Evolutionary conservation across 2,888 invertebrate genomes (phyloP).

Genomic region (Drosophila mayaguana): DNA sequence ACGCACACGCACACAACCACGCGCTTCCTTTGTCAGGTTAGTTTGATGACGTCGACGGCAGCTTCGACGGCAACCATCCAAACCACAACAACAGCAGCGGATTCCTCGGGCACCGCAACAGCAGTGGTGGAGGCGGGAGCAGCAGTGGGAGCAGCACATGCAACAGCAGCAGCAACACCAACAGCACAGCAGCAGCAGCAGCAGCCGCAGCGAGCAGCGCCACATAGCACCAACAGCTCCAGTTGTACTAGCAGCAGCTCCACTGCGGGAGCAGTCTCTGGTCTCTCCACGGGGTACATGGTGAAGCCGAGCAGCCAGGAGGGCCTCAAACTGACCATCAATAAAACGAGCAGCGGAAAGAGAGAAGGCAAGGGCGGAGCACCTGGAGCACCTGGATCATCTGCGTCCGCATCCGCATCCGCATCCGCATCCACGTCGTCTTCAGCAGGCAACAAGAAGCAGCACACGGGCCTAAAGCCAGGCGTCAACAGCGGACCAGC

Average conservation of each 20-base stretch:
- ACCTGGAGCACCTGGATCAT: constrained; percentile 12
- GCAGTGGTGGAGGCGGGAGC: constrained; percentile 36
- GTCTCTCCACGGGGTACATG: constrained; percentile 91
- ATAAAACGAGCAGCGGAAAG: constrained; percentile 91
- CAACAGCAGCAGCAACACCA: constrained; percentile 27
- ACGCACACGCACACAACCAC: constrained; percentile 49
- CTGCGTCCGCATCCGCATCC: constrained; percentile 3
- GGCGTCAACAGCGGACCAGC: constrained; percentile 95
- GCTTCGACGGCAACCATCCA: constrained; percentile 69
- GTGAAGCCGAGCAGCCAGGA: constrained; percentile 94
- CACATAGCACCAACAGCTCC: constrained; percentile 53
- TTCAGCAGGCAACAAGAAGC: constrained; percentile 84
- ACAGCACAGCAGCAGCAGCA: constrained; percentile 26
- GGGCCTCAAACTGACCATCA: constrained; percentile 96
- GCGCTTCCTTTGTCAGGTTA: constrained; percentile 84
- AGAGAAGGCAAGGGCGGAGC: constrained; percentile 29
- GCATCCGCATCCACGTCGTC: constrained; percentile 7
- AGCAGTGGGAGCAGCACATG: constrained; percentile 15
- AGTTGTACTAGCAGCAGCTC: constrained; percentile 40
- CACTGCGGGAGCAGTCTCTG: constrained; percentile 42
- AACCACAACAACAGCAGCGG: constrained; percentile 44
- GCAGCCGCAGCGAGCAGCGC: constrained; percentile 38
- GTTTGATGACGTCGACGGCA: constrained; percentile 84
- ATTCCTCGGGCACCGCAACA: constrained; percentile 35
- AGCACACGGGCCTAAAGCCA: constrained; percentile 93